phyloP scores from a whole-genome alignment of 2,113 vertebrate genomes.

The Ancistrus triradiatus region DNA sequence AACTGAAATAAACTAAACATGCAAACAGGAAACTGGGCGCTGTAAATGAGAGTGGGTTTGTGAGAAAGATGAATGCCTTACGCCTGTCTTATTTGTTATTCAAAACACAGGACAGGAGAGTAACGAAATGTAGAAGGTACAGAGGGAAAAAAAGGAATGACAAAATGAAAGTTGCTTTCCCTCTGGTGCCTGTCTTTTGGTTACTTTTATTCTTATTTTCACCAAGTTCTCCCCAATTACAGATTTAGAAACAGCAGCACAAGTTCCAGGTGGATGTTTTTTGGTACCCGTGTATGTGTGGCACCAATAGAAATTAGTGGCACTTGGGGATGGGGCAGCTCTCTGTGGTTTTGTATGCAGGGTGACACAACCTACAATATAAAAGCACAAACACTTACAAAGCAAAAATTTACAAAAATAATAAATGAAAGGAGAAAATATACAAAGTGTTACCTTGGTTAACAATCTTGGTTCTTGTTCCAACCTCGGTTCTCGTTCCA shows the following conservation, averaged over 20 bases:
- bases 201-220: no score
- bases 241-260: no score
- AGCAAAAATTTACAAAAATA: no score
- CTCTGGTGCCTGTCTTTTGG: neutral
- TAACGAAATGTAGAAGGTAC: slow-evolving; percentile 4
- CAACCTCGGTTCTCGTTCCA: no score
- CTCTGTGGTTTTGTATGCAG: no score
- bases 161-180: slow-evolving; percentile 29
- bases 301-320: no score
- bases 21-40: slow-evolving; percentile 20
- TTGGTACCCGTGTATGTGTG: neutral
- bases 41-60: slow-evolving; percentile 33
- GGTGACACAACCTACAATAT: no score
- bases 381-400: no score
- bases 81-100: slow-evolving; percentile 46
- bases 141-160: slow-evolving; percentile 18
- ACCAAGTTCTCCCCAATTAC: neutral
- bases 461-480: no score
- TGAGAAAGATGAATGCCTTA: slow-evolving; percentile 33
- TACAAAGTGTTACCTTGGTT: no score
- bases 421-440: no score
- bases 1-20: slow-evolving; percentile 24
- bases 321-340: no score
- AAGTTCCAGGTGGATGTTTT: neutral
- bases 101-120: slow-evolving; percentile 30